These are phyloP conservation scores for Henicopernis longicauda DNA, from an alignment of 2,113 vertebrate species.

Conservation along the genomic window DNA sequence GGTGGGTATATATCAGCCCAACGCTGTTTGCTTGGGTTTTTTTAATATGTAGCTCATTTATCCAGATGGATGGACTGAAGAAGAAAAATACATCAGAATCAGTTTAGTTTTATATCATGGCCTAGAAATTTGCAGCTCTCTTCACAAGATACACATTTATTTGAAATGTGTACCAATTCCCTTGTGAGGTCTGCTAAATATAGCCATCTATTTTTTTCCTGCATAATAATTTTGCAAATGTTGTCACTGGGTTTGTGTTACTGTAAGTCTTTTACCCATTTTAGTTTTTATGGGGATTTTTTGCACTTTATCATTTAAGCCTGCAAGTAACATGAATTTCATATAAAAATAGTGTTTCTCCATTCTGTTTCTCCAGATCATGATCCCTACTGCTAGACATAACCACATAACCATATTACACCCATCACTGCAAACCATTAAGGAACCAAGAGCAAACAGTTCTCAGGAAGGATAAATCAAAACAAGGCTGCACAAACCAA, in stretches of 20 bases:
- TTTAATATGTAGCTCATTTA: background rate
- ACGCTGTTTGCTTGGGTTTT: fast-evolving
- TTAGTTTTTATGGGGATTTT: background rate
- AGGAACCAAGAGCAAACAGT: background rate
- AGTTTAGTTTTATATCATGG: background rate
- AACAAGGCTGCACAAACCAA: background rate
- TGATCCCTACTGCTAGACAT: background rate
- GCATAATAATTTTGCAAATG: background rate
- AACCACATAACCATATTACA: background rate
- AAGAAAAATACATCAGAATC: background rate
- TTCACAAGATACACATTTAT: background rate
- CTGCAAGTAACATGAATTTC: background rate
- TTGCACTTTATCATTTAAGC: background rate
- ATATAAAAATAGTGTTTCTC: background rate
- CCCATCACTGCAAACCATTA: background rate
- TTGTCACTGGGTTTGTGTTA: background rate
- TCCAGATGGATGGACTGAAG: background rate
- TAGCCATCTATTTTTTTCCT: background rate
- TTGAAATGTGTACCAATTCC: background rate
- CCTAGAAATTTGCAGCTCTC: background rate
- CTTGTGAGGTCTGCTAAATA: background rate
- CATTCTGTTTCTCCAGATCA: background rate
- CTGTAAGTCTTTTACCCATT: background rate
- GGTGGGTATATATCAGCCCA: background rate
- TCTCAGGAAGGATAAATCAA: background rate